phyloP scores from a whole-genome alignment of 2,888 invertebrate genomes.

The Hirtodrosophila confusa region DNA sequence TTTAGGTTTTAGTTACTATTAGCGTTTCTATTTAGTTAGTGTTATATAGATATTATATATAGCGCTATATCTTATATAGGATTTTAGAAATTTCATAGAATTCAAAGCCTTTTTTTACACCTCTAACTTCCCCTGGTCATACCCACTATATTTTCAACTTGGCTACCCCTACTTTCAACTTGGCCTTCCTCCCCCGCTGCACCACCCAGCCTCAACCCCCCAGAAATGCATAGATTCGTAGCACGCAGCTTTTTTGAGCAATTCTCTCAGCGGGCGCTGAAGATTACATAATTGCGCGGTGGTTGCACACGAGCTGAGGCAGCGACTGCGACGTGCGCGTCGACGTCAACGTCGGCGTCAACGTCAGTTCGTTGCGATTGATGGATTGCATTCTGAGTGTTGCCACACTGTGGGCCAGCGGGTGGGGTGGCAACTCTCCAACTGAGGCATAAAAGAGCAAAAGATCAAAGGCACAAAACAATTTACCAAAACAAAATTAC shows the following conservation, averaged over 20 bases:
- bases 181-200: not conserved
- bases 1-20: too few species aligned
- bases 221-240: not conserved
- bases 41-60: too few species aligned
- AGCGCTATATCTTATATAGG: too few species aligned
- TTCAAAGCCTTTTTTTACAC: too few species aligned
- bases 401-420: conserved; percentile 51
- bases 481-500: conserved; percentile 49
- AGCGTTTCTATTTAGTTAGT: too few species aligned
- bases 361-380: conserved; percentile 47
- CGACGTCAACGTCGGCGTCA: conserved; percentile 8
- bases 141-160: too few species aligned
- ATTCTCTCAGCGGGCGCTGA: conserved; percentile 43
- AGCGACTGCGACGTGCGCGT: conserved; percentile 1
- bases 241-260: conserved; percentile 21
- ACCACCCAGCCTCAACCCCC: not conserved
- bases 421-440: conserved; percentile 7
- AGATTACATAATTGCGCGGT: conserved; percentile 55
- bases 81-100: too few species aligned
- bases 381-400: conserved; percentile 75
- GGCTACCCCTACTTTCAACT: not conserved
- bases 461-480: conserved; percentile 64
- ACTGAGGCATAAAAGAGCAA: conserved; percentile 26
- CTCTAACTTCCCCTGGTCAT: too few species aligned
- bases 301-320: conserved; percentile 39